A percentile compares a stretch with the other conserved stretches of the same genome.
Conservation (phyloP, 1,140 invertebrate genomes). For the Euschistus heros region DNA sequence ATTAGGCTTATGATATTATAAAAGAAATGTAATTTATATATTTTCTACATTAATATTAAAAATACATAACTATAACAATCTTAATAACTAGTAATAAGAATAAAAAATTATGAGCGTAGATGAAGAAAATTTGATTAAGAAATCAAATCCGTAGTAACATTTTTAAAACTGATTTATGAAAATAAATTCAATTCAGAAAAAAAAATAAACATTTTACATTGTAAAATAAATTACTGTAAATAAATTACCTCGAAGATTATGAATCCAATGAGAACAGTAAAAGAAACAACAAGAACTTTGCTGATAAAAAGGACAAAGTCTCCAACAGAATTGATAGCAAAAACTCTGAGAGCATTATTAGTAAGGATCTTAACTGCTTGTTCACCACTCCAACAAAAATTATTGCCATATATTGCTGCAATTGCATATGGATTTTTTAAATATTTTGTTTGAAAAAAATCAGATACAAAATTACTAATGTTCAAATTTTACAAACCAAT, state of each 20-base stretch:
- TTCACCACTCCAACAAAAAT: constrained; percentile 53
- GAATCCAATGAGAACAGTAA: constrained; percentile 49
- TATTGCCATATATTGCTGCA: constrained; percentile 58
- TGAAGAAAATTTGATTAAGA: no score
- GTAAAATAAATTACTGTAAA: background rate
- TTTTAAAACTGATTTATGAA: background rate
- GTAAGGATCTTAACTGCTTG: constrained; percentile 49
- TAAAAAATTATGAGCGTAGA: no score
- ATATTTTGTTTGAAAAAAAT: background rate
- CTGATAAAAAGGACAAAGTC: constrained; percentile 65
- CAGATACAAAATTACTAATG: background rate
- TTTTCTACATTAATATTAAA: no score
- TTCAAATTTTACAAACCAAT: constrained; percentile 40
- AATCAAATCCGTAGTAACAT: background rate
- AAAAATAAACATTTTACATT: background rate
- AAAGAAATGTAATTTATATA: no score
- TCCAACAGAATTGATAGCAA: constrained; percentile 66
- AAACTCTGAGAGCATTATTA: constrained; percentile 53
- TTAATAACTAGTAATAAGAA: no score
- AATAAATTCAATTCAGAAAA: constrained; percentile 8
- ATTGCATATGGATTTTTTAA: constrained; percentile 34
- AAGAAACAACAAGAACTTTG: constrained; percentile 56
- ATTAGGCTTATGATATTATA: no score
- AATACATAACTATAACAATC: no score
- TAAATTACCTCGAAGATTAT: constrained; percentile 46